These are phyloP conservation scores for Bergia puertoricense DNA, from an alignment of 92 coral and sea anemone genomes.

Conservation along the genomic window DNA sequence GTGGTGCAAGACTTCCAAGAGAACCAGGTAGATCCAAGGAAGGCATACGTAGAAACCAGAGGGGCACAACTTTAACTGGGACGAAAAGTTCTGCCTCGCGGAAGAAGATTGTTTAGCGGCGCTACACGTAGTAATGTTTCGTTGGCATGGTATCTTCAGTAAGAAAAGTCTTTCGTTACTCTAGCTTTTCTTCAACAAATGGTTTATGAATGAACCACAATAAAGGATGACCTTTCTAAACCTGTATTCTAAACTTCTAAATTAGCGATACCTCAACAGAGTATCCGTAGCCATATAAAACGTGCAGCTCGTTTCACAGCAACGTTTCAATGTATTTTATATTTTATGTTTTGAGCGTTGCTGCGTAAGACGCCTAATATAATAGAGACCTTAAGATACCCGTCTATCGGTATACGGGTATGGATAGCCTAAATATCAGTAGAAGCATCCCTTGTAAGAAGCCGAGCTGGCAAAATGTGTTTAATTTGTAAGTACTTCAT, in stretches of 20 bases:
- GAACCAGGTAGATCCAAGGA: background rate
- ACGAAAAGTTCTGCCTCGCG: conserved; percentile 30
- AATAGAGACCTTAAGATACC: no score
- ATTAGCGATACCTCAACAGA: background rate
- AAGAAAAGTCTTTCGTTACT: background rate
- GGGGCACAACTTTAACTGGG: conserved; percentile 8
- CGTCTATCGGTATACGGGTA: no score
- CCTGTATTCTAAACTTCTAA: background rate
- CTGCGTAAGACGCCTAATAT: no score
- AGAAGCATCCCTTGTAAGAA: background rate
- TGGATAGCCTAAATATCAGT: background rate
- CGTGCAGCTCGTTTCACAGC: background rate
- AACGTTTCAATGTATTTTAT: no score
- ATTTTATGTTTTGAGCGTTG: no score
- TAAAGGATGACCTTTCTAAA: background rate
- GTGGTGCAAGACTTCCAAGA: background rate
- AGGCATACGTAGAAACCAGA: background rate
- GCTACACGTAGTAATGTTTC: background rate
- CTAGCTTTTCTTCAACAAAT: background rate
- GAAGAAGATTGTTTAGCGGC: conserved; percentile 28
- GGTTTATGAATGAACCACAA: background rate
- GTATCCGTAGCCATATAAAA: background rate
- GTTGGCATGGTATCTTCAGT: background rate
- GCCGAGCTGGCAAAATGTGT: no score
- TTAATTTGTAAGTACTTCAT: background rate